Evolutionary conservation across 2,113 vertebrate species (phyloP), one percentile per base, ranked within the genome.

Genomic region (Montifringilla adamsi): DNA sequence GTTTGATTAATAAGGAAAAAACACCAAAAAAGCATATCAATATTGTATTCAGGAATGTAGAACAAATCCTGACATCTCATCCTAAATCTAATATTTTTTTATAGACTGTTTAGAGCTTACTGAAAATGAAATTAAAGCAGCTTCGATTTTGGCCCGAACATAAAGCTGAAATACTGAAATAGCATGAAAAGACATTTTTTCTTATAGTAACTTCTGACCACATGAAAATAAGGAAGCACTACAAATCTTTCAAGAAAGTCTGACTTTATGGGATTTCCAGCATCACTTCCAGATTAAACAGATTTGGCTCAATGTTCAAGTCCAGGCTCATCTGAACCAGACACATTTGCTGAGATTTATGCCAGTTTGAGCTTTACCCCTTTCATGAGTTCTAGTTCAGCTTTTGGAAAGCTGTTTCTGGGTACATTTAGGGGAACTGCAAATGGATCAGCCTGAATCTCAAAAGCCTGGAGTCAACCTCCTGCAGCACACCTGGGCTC

Each of bases 281-380:
- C 43, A 66, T 74, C 67, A 77, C 55, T 95, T 93, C 92, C 87
- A 88, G 90, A 93, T 96, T 91, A 90, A 94, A 84, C 39, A 92
- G 92, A 60, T 95, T 81, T 93, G 64, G 52, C 83, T 93, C 52
- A 10, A 2, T 24, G 35, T n/a, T 90, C 64, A 52, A 44, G 63
- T 33, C 28, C 59, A 83, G 64, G 47, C 60, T 88, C 93, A 89
- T 88, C 90, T 0, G 27, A 86, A 94, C 30, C 67, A 90, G 78
- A 86, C 18, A 43, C 20, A 46, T 50, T 92, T 70, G 46, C 63
- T 85, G 70, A 94, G 75, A 86, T 93, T 96, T 83, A 70, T 92
- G 64, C 49, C 83, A 72, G 9, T 24, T 52, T 64, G 47, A 37
- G 26, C 59, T 95, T 84, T 53, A 13, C 20, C 64, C 62, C 22